Evolutionary conservation across 64 coral and sea anemone species (phyloP).

Genomic region (Porites australiensis): DNA sequence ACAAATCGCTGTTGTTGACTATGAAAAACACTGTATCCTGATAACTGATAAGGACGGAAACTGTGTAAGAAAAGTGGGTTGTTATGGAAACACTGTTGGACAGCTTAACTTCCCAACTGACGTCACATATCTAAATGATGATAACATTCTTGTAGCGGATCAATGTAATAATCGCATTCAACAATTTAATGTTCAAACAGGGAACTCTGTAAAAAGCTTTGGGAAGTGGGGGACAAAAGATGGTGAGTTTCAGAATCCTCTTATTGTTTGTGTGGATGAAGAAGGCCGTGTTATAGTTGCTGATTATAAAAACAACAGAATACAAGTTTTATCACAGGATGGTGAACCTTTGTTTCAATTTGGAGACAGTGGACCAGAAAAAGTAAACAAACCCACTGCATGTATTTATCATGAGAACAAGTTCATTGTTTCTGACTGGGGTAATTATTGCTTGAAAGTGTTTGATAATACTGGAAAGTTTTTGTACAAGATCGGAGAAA

Average conservation of each 20-base stretch:
- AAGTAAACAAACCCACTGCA: background rate
- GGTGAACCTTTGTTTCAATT: slow-evolving; percentile 33
- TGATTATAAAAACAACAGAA: background rate
- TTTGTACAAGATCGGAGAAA: slow-evolving; percentile 23
- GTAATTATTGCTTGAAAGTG: slow-evolving; percentile 45
- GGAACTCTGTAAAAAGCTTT: no score
- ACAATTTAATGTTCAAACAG: no score
- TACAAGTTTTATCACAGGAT: slow-evolving; percentile 38
- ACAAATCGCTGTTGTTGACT: no score
- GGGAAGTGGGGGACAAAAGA: no score
- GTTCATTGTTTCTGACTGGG: slow-evolving; percentile 30
- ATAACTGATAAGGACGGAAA: no score
- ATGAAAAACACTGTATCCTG: no score
- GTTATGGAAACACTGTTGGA: no score
- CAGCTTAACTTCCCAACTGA: no score
- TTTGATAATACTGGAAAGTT: slow-evolving; percentile 32
- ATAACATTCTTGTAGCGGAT: no score
- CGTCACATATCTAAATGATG: no score
- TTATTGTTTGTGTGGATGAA: slow-evolving; percentile 9
- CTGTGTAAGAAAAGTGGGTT: no score
- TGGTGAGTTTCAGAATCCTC: slow-evolving; percentile 15
- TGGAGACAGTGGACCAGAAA: background rate
- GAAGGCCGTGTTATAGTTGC: background rate
- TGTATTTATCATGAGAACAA: background rate
- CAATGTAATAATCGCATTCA: no score